Conservation (phyloP, 2,113 vertebrate genomes). For the Collichthys lucidus region DNA sequence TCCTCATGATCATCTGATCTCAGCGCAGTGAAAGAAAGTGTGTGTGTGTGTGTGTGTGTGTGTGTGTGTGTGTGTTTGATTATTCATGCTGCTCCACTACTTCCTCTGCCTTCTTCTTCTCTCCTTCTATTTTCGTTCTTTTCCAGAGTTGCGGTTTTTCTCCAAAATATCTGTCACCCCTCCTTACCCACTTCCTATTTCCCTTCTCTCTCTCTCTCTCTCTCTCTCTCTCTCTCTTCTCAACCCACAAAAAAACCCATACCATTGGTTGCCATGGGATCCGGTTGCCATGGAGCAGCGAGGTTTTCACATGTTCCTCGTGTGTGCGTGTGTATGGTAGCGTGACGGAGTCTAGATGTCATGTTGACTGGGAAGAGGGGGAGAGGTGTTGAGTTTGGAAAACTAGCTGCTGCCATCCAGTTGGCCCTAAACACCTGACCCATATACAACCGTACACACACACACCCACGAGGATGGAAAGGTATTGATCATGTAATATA, state of each 20-base stretch:
- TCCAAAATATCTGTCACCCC: constrained; percentile 37
- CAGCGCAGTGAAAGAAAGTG: constrained; percentile 46
- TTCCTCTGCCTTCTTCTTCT: constrained; percentile 40
- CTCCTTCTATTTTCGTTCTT: constrained; percentile 54
- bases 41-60: constrained; percentile 37
- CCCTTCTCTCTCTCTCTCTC: background rate
- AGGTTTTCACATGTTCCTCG: constrained; percentile 60
- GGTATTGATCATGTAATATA: constrained; percentile 33
- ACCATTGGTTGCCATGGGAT: constrained; percentile 83
- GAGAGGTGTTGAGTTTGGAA: background rate
- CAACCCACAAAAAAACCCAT: constrained; percentile 57
- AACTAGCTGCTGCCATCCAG: background rate
- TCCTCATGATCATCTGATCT: constrained; percentile 42
- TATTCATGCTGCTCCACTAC: constrained; percentile 20
- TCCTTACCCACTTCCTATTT: background rate
- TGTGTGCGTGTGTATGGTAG: constrained; percentile 55
- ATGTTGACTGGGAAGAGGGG: constrained; percentile 35
- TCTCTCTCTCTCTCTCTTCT: constrained; percentile 9
- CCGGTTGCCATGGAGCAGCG: constrained; percentile 79
- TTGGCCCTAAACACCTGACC: constrained; percentile 15
- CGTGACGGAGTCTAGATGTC: constrained; percentile 64
- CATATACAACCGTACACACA: background rate
- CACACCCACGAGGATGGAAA: constrained; percentile 24
- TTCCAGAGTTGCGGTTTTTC: constrained; percentile 42
- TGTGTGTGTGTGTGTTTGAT: constrained; percentile 4